phyloP scores from a whole-genome alignment of 2,113 vertebrate species.

The Otolemur garnettii region DNA sequence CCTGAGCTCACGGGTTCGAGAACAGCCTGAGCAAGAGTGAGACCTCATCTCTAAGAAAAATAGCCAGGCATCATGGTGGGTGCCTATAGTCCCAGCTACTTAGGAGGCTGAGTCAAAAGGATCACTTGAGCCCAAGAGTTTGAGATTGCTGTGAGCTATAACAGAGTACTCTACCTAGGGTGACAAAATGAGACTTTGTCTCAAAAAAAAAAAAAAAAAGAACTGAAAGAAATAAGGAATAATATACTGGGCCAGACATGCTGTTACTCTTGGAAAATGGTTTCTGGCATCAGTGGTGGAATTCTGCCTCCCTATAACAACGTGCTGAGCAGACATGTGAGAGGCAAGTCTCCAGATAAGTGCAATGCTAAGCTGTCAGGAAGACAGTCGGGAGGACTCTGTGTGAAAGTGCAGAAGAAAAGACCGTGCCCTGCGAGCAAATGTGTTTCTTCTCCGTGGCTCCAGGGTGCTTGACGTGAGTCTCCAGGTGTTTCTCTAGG shows the following conservation, averaged over 20 bases:
- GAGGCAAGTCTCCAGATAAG: slow-evolving; percentile 60
- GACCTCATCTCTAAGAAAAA: too few relatives aligned
- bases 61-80: too few relatives aligned
- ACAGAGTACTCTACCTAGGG: too few relatives aligned
- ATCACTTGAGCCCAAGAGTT: too few relatives aligned
- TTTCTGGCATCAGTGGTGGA: slow-evolving; percentile 55
- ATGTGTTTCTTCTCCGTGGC: slow-evolving; percentile 46
- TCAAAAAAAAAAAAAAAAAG: too few relatives aligned
- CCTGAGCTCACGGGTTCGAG: too few relatives aligned
- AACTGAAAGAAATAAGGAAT: not conserved
- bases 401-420: slow-evolving; percentile 56
- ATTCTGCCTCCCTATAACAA: slow-evolving; percentile 59
- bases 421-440: slow-evolving; percentile 39
- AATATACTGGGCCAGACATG: slow-evolving; percentile 36
- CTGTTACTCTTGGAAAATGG: slow-evolving; percentile 68
- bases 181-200: too few relatives aligned
- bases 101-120: too few relatives aligned
- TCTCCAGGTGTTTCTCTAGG: slow-evolving; percentile 71
- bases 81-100: too few relatives aligned
- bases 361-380: slow-evolving; percentile 7
- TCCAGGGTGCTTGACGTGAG: slow-evolving; percentile 59
- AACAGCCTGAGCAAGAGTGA: too few relatives aligned
- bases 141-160: too few relatives aligned
- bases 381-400: slow-evolving; percentile 10
- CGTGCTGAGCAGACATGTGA: slow-evolving; percentile 30